Conservation (phyloP, 2,888 invertebrate genomes). For the Ennomos erosarius region DNA sequence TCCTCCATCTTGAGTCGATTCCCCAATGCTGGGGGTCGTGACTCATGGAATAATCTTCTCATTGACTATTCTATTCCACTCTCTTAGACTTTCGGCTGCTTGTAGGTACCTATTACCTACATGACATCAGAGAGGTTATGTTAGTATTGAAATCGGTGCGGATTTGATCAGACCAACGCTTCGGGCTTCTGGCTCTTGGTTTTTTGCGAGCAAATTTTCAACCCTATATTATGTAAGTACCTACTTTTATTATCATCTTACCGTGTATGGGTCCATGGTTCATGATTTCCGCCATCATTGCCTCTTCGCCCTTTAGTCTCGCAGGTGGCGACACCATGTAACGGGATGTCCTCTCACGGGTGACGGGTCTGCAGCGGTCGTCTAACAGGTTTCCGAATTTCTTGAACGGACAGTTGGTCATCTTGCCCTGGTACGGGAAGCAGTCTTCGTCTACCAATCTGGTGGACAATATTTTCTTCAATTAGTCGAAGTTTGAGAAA, state of each 20-base stretch:
- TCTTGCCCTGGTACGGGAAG: constrained; percentile 90
- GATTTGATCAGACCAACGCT: no score
- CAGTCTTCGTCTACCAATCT: constrained; percentile 95
- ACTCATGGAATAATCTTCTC: no score
- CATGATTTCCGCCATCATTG: constrained; percentile 96
- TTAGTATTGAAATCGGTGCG: no score
- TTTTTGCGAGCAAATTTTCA: no score
- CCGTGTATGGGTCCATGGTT: constrained; percentile 95
- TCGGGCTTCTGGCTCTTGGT: no score
- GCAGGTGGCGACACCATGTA: constrained; percentile 92
- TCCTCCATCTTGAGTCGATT: no score
- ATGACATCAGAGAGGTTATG: no score
- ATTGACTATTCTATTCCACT: no score
- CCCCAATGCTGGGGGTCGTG: no score
- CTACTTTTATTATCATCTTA: constrained; percentile 36
- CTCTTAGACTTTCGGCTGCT: no score
- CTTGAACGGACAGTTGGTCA: constrained; percentile 87
- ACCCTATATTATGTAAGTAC: no score
- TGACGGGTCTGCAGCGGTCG: constrained; percentile 84
- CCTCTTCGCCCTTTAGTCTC: constrained; percentile 89
- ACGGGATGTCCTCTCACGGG: constrained; percentile 83
- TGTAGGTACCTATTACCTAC: no score
- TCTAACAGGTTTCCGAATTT: constrained; percentile 66
- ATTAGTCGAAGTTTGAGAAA: neutral
- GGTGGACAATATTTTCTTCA: constrained; percentile 21